Percentiles rank a stretch among this genome's conserved stretches.
Evolutionary conservation across 2,888 invertebrate species (phyloP).

Genomic region (Labia minor): DNA sequence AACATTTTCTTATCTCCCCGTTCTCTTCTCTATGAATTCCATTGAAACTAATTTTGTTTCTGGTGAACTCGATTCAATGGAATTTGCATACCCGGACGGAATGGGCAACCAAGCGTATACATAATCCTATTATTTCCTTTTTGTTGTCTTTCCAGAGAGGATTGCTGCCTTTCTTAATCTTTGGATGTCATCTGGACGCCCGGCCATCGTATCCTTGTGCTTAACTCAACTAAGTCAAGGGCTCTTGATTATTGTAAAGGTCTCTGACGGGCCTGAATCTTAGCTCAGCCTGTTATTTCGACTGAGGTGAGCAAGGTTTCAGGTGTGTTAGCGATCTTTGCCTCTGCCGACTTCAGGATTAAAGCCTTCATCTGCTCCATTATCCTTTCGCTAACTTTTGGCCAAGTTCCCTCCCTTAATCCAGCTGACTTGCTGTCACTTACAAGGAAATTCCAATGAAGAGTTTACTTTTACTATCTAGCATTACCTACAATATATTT

Average conservation of each 20-base stretch:
- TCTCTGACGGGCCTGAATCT: constrained; percentile 68
- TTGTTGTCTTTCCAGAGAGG: neutral
- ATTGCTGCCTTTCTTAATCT: neutral
- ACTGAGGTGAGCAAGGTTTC: constrained; percentile 59
- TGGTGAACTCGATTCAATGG: neutral
- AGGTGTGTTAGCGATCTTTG: constrained; percentile 8
- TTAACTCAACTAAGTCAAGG: neutral
- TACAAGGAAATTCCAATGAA: neutral
- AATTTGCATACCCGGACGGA: neutral
- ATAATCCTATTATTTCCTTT: neutral
- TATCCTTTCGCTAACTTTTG: neutral
- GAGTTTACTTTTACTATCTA: neutral
- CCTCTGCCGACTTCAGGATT: neutral
- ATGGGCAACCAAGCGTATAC: neutral
- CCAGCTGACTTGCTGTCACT: constrained; percentile 13
- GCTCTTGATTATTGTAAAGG: neutral
- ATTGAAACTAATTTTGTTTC: too few species aligned
- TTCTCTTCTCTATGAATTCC: too few species aligned
- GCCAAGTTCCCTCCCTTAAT: neutral
- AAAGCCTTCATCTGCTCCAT: neutral
- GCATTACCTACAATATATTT: neutral
- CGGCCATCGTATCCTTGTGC: neutral
- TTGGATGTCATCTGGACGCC: neutral
- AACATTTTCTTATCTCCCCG: too few species aligned
- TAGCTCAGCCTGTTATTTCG: constrained; percentile 60